Base-by-base conservation (phyloP, 2,113 vertebrate species). In the Eublepharis macularius region DNA sequence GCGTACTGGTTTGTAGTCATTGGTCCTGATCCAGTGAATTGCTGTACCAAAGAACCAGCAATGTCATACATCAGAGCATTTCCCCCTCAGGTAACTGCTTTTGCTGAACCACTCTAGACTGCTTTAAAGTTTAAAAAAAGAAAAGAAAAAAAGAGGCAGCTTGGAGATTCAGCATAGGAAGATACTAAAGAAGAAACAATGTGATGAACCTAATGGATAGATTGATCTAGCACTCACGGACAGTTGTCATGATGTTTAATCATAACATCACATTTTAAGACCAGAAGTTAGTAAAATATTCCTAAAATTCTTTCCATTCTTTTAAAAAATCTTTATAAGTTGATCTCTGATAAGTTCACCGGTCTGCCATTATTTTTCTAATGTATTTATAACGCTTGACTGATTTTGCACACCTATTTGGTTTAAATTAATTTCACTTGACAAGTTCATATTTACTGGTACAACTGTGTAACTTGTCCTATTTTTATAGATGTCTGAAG, bases 401-500 rank as follows among this genome's bases (percentile, higher is more conserved):
- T 47, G 39, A 4, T 36, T 83, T 43, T n/a, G 19, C 11, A 45
- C 17, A 63, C 36, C 8, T 5, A 3, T 2, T 65, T 34, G 41
- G 39, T 51, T 21, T 66, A 34, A 39, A 60, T 74, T 80, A 60
- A 49, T 24, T 76, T 69, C n/a, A 9, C 21, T 51, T 85, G 85
- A 88, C 66, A 69, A 83, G 91, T 9, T 12, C 91, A 47, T 83
- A 36, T 14, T 75, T 78, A 12, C 80, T 4, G 80, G 51, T 74
- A 83, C 81, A 86, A 66, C 65, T 8, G 80, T 6, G 0, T 51
- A 2, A 82, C 4, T 93, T 92, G 83, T 41, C 89, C 21, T 87
- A 47, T 93, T 70, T n/a, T 92, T 93, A 73, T 65, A 82, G 94
- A 91, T 83, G 70, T 54, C 73, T 94, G 84, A 87, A 69, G 51